Conservation (phyloP, 2,113 vertebrate species). For the Callipepla californica region DNA sequence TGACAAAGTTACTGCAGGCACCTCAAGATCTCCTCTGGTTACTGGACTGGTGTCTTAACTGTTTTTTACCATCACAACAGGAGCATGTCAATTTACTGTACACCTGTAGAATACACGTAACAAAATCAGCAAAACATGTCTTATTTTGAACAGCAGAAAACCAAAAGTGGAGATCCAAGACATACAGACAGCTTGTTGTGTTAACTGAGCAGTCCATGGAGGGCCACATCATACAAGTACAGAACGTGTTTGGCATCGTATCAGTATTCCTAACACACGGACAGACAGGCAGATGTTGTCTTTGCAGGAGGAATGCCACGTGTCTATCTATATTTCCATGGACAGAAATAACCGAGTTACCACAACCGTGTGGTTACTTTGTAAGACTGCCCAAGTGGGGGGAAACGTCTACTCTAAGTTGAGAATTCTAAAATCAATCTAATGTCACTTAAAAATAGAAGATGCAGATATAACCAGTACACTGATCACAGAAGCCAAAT, state of each 20-base stretch:
- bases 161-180: background rate
- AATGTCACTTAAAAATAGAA: constrained; percentile 53
- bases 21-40: background rate
- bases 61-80: background rate
- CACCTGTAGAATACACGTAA: background rate
- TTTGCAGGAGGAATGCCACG: constrained; percentile 30
- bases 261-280: background rate
- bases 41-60: background rate
- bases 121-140: background rate
- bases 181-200: background rate
- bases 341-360: constrained; percentile 6
- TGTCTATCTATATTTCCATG: constrained; percentile 12
- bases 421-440: constrained; percentile 42
- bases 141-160: background rate
- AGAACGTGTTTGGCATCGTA: background rate
- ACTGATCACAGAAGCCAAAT: background rate
- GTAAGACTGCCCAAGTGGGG: background rate
- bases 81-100: background rate
- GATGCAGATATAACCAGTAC: background rate
- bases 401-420: constrained; percentile 40
- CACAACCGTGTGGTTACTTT: background rate
- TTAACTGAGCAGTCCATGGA: background rate
- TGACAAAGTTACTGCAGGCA: background rate
- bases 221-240: background rate
- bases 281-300: constrained; percentile 28